Evolutionary conservation across 2,113 vertebrate species (phyloP), one percentile per base, ranked within the genome.

Genomic region (Epinephelus cyanopodus): DNA sequence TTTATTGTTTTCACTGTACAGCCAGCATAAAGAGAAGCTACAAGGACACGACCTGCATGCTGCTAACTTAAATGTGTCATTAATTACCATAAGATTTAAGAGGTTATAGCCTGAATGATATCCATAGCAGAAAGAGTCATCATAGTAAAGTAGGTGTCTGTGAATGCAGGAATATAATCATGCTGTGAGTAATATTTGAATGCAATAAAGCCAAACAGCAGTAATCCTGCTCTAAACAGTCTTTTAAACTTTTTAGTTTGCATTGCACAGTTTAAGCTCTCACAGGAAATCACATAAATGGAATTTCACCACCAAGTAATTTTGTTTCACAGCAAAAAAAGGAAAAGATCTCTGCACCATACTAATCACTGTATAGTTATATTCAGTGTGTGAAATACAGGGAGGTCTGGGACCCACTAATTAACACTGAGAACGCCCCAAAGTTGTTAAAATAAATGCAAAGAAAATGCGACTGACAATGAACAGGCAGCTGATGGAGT

Each of bases 1-100:
- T 15, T 45, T 33, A 45, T 48, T 37, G 52, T 47, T 57, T 48
- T 50, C 60, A 7, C 27, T 54, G 8, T 8, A 68, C 21, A 66
- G 52, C 21, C 68, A 60, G 14, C 52, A n/a, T 11, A n/a, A 18
- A 37, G 1, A 77, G 29, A 74, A 25, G 10, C 45, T 23, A 48
- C 39, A 64, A 75, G 27, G 72, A 66, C 2, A 0, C 17, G 7
- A 62, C 50, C 48, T 37, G 42, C n/a, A 60, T 39, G 52, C 29
- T 63, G 29, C 25, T 19, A 39, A 53, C 39, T 58, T 50, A 33
- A 50, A 53, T 77, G 47, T 74, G 57, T 73, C 14, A 25, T 61
- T 39, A 39, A 3, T 3, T 25, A 9, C 18, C 5, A 57, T 58
- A 52, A 12, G 1, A 27, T 63, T 4, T 12, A 25, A 45, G 14